Evolutionary conservation across 2,797 vertebrate species (phyloP), one percentile per base, ranked within the genome.

Genomic region (Hippoglossus hippoglossus): DNA sequence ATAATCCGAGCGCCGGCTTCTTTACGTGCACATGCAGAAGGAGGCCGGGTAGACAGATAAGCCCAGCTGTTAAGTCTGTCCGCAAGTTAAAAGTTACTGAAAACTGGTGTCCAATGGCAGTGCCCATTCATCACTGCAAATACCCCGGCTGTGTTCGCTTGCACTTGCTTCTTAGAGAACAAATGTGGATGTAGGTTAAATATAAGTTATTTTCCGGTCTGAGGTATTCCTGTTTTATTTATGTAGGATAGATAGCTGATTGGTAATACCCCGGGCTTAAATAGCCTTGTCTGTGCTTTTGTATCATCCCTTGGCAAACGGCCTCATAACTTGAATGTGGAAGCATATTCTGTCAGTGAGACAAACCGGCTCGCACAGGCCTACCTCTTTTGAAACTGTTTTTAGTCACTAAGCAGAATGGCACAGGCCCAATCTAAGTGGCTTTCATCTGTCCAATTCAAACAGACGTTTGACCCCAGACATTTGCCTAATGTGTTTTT

Each of bases 401-500:
- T 85, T 88, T 79, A 91, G 89, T 91, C 83, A 77, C 87, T 80
- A 67, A 89, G 86, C 87, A 86, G 85, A 91, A 91, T 85, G 89
- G 89, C 87, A 81, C 81, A 77, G 88, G 63, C 87, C 90, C 90
- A 89, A 82, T 83, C 86, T 89, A 87, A 93, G 92, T 94, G 91
- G 90, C 93, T 93, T 94, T 94, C 92, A 92, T 94, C 94, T 90
- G 86, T 91, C 92, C 94, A 94, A 93, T 93, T 94, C 93, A 94
- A 94, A 92, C 92, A 94, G 94, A 94, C 93, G 92, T 92, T 88
- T 91, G 91, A 92, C 89, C 94, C 92, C 93, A 92, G 93, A 94
- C 93, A 94, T 94, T 94, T 94, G 93, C 92, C 93, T 94, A 94
- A 94, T 95, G 94, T 94, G 93, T 95, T 95, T 95, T 95, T 94